Percentiles rank a stretch among this genome's conserved stretches.
phyloP scores from a whole-genome alignment of 2,888 invertebrate species.

The Dioctria rufipes region DNA sequence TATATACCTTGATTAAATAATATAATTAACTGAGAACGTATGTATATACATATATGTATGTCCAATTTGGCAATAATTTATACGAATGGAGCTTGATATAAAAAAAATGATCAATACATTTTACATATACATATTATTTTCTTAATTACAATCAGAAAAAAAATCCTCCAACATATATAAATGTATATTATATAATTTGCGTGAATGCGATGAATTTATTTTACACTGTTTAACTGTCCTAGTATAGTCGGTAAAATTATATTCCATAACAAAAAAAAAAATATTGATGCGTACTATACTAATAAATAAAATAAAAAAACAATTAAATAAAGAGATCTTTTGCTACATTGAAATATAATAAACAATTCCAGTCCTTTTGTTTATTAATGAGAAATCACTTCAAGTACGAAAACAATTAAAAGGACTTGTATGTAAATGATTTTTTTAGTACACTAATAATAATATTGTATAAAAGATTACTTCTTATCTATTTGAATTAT shows the following conservation, averaged over 20 bases:
- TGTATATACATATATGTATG: too few species aligned
- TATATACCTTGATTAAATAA: too few species aligned
- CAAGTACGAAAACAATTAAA: conserved; percentile 22
- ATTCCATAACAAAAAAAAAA: conserved; percentile 6
- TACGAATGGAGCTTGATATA: neutral
- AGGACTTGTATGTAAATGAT: conserved; percentile 25
- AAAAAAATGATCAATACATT: neutral
- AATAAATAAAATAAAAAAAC: neutral
- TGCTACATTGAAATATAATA: neutral
- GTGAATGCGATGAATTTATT: conserved; percentile 30
- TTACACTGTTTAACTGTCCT: conserved; percentile 17
- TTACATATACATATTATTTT: neutral
- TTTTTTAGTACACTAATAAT: conserved; percentile 19
- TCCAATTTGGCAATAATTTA: too few species aligned
- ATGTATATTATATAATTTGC: neutral
- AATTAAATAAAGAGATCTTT: neutral
- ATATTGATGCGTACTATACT: neutral
- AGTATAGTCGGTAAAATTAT: conserved; percentile 16
- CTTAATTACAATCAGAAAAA: neutral
- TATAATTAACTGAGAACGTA: too few species aligned
- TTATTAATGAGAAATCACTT: neutral
- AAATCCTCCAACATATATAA: conserved; percentile 31
- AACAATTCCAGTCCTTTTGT: conserved; percentile 44
- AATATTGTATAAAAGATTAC: conserved; percentile 24
- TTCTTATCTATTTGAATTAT: conserved; percentile 5